Percentiles rank a stretch among this genome's conserved stretches.
phyloP scores from a whole-genome alignment of 2,888 invertebrate species.

The Leptodirus hochenwartii region DNA sequence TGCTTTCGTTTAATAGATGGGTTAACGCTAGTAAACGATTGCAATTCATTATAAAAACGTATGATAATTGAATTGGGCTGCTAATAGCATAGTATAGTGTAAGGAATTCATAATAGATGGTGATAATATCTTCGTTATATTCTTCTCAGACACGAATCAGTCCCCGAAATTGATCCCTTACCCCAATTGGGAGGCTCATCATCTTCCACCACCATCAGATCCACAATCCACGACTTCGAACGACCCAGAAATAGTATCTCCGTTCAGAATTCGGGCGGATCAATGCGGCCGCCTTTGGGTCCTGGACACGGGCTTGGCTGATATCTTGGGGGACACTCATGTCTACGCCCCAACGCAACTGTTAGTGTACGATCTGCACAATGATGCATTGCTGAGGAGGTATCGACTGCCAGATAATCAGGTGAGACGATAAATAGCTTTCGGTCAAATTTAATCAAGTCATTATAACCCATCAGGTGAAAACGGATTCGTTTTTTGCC shows the following conservation, averaged over 20 bases:
- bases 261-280: slow-evolving; percentile 55
- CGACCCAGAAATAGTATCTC: slow-evolving; percentile 56
- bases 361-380: slow-evolving; percentile 52
- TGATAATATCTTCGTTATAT: too few relatives aligned
- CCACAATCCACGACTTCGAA: slow-evolving; percentile 16
- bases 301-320: slow-evolving; percentile 51
- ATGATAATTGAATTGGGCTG: too few relatives aligned
- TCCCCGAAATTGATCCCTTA: slow-evolving; percentile 59
- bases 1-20: too few relatives aligned
- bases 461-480: too few relatives aligned
- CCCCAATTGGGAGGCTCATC: slow-evolving; percentile 64
- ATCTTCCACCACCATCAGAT: slow-evolving; percentile 30
- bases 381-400: slow-evolving; percentile 47
- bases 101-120: too few relatives aligned
- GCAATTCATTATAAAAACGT: too few relatives aligned
- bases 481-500: slow-evolving; percentile 50
- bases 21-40: too few relatives aligned
- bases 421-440: too few relatives aligned
- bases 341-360: slow-evolving; percentile 39
- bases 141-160: slow-evolving; percentile 39
- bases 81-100: too few relatives aligned
- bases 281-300: slow-evolving; percentile 64
- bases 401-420: slow-evolving; percentile 45
- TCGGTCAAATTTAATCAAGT: too few relatives aligned
- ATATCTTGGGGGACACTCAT: slow-evolving; percentile 33